Evolutionary conservation across 1,140 invertebrate genomes (phyloP).

Genomic region (Apis laboriosa): DNA sequence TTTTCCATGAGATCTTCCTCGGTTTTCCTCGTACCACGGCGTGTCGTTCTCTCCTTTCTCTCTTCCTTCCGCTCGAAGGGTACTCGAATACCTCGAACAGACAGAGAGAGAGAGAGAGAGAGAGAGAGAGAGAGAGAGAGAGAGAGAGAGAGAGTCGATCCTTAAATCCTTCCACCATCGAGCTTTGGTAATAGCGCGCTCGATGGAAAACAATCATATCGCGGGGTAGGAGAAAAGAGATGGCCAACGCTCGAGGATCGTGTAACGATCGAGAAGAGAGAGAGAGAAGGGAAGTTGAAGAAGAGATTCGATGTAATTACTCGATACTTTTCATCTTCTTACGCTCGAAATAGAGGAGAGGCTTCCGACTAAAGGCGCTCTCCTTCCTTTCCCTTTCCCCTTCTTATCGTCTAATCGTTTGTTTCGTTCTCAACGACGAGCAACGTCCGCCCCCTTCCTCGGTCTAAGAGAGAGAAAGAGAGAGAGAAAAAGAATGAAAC

Average conservation of each 20-base stretch:
- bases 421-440: constrained; percentile 8
- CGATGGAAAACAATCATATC: constrained; percentile 52
- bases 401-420: constrained; percentile 15
- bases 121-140: not conserved
- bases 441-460: not conserved
- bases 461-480: fast-evolving
- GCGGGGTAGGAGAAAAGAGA: not conserved
- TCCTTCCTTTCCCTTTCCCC: not conserved
- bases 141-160: constrained; percentile 13
- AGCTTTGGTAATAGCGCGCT: constrained; percentile 32
- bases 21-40: not conserved
- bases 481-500: constrained; percentile 18
- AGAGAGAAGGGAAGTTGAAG: not conserved
- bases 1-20: not conserved
- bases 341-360: not conserved
- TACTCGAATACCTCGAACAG: constrained; percentile 36
- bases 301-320: constrained; percentile 55
- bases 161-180: constrained; percentile 12
- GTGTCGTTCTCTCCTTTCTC: not conserved
- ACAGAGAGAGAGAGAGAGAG: not conserved
- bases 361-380: constrained; percentile 15
- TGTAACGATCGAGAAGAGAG: not conserved
- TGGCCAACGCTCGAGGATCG: not conserved
- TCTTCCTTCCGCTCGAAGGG: not conserved
- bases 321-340: constrained; percentile 39